A percentile compares a stretch with the other conserved stretches of the same genome.
These are phyloP conservation scores for Folsomia manolachei DNA, from an alignment of 2,888 invertebrate species.

Conservation along the genomic window DNA sequence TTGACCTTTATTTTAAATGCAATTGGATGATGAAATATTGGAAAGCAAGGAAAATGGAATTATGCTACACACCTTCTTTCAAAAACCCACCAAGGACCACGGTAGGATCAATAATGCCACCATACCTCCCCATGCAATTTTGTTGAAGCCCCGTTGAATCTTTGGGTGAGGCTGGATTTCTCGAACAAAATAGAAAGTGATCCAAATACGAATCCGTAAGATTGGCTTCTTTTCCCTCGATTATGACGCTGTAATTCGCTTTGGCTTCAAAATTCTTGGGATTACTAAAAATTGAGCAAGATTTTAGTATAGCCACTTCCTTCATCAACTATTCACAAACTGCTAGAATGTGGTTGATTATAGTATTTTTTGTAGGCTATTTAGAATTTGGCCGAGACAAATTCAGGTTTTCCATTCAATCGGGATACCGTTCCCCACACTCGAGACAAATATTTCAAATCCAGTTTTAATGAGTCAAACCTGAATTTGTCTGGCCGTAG, in stretches of 20 bases:
- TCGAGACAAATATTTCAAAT: no score
- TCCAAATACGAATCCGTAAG: conserved; percentile 66
- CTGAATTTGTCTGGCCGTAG: no score
- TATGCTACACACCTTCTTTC: conserved; percentile 31
- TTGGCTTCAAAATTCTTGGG: conserved; percentile 57
- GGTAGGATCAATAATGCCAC: conserved; percentile 89
- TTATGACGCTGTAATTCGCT: not conserved
- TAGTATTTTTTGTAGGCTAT: no score
- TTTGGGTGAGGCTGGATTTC: conserved; percentile 53
- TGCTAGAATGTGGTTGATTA: no score
- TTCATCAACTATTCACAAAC: no score
- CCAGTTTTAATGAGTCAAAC: no score
- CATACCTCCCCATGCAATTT: conserved; percentile 77
- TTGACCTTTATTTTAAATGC: conserved; percentile 22
- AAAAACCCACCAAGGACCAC: conserved; percentile 70
- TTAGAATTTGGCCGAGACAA: no score
- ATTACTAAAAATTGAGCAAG: no score
- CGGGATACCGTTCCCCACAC: no score
- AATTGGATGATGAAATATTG: not conserved
- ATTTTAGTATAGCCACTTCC: no score
- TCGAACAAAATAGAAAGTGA: conserved; percentile 68
- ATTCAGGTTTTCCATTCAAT: no score
- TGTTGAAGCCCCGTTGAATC: conserved; percentile 47
- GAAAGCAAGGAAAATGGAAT: not conserved
- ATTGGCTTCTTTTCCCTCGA: not conserved